A percentile compares a stretch with the other conserved stretches of the same genome.
These are phyloP conservation scores for Ophion ventricosus DNA, from an alignment of 2,888 invertebrate genomes.

Conservation along the genomic window DNA sequence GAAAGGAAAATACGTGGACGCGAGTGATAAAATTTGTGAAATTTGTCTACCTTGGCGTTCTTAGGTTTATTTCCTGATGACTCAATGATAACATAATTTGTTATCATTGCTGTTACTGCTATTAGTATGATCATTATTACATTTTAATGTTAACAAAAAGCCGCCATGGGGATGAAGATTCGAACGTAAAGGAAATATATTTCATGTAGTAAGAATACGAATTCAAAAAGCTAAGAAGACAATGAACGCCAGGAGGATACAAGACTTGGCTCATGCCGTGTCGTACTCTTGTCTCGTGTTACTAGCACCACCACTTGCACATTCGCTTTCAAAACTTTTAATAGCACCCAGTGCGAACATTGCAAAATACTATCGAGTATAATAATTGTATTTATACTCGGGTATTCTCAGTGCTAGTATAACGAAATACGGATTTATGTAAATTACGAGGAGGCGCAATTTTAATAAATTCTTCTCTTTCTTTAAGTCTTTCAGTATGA, in stretches of 20 bases:
- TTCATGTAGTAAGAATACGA: slow-evolving; percentile 38
- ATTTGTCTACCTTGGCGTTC: slow-evolving; percentile 6
- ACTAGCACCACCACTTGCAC: slow-evolving; percentile 37
- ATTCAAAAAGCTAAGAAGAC: slow-evolving; percentile 8
- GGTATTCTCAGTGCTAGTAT: slow-evolving; percentile 3
- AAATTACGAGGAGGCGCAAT: neutral
- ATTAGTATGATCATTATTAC: slow-evolving; percentile 7
- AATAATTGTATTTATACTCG: slow-evolving; percentile 8
- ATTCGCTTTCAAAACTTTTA: slow-evolving; percentile 71
- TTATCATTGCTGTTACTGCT: neutral
- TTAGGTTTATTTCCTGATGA: neutral
- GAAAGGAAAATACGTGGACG: slow-evolving; percentile 7
- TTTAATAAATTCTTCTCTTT: too few species aligned
- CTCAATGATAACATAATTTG: neutral
- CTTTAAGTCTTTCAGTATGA: too few species aligned
- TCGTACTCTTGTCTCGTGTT: slow-evolving; percentile 30
- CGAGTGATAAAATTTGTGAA: slow-evolving; percentile 28
- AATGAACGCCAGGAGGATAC: slow-evolving; percentile 51
- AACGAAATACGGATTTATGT: slow-evolving; percentile 43
- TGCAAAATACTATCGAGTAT: slow-evolving; percentile 16
- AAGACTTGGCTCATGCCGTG: slow-evolving; percentile 7
- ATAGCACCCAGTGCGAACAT: slow-evolving; percentile 66
- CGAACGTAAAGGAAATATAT: slow-evolving; percentile 21
- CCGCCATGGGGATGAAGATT: slow-evolving; percentile 1
- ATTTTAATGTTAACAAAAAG: slow-evolving; percentile 3